Conservation (phyloP, 64 coral and sea anemone genomes). For the Trachythela sp. region DNA sequence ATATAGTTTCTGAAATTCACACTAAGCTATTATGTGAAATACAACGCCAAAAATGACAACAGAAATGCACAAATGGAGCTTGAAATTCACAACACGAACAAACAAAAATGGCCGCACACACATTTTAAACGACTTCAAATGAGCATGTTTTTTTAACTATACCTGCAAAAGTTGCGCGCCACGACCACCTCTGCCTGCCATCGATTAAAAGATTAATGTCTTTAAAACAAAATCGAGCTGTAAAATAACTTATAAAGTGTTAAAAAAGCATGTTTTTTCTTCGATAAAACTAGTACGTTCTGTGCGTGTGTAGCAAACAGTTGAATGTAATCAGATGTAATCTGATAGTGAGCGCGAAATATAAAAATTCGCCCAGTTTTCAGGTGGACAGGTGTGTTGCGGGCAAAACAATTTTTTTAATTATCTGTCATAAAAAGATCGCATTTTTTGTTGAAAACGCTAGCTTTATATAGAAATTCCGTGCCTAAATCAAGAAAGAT, state of each 20-base stretch:
- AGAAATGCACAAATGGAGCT: background rate
- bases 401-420: too few relatives aligned
- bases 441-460: too few relatives aligned
- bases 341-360: too few relatives aligned
- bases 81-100: background rate
- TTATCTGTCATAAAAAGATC: too few relatives aligned
- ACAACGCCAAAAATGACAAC: background rate
- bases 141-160: background rate
- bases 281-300: background rate
- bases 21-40: background rate
- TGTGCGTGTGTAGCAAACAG: background rate
- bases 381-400: too few relatives aligned
- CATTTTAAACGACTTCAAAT: background rate
- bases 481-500: too few relatives aligned
- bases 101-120: background rate
- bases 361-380: too few relatives aligned
- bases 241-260: slow-evolving; percentile 10
- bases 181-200: slow-evolving; percentile 85
- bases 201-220: slow-evolving; percentile 28
- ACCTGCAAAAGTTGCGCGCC: slow-evolving; percentile 85
- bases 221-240: slow-evolving; percentile 20
- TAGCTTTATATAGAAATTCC: too few relatives aligned
- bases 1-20: background rate
- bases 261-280: background rate
- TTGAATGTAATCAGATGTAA: too few relatives aligned